Conservation (phyloP, 2,113 vertebrate genomes). For the Percopsis transmontana region DNA sequence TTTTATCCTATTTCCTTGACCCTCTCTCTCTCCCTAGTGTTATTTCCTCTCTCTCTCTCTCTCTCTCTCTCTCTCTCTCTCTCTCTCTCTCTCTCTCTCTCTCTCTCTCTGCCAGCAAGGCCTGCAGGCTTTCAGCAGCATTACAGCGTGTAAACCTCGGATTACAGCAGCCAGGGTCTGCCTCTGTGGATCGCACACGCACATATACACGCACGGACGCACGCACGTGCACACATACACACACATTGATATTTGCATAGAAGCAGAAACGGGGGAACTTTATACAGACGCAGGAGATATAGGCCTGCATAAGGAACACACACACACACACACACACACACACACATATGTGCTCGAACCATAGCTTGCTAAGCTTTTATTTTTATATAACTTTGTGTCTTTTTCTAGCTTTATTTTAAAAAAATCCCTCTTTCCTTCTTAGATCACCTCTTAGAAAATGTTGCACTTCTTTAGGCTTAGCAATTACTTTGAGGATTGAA, state of each 20-base stretch:
- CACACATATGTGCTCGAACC: too few relatives aligned
- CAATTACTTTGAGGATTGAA: too few relatives aligned
- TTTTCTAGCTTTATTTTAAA: too few relatives aligned
- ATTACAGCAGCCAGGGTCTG: slow-evolving; percentile 70
- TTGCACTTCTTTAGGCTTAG: too few relatives aligned
- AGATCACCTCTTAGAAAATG: too few relatives aligned
- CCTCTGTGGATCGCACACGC: slow-evolving; percentile 66
- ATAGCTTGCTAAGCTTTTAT: too few relatives aligned
- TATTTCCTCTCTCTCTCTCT: slow-evolving; percentile 14
- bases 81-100: slow-evolving; percentile 20
- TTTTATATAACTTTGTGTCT: background rate
- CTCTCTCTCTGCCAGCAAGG: slow-evolving; percentile 63
- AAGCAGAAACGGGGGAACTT: slow-evolving; percentile 4
- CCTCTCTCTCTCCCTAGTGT: slow-evolving; percentile 32
- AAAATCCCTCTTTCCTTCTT: too few relatives aligned
- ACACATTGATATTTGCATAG: slow-evolving; percentile 38
- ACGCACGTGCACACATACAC: slow-evolving; percentile 17
- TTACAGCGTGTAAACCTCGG: slow-evolving; percentile 77
- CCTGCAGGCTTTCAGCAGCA: slow-evolving; percentile 70
- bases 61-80: slow-evolving; percentile 12
- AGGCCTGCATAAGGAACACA: background rate
- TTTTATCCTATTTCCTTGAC: slow-evolving; percentile 10
- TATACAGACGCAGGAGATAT: slow-evolving; percentile 17
- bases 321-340: slow-evolving; percentile 1
- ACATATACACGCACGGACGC: slow-evolving; percentile 38